Conservation (phyloP, 2,113 vertebrate genomes). For the Python bivittatus region DNA sequence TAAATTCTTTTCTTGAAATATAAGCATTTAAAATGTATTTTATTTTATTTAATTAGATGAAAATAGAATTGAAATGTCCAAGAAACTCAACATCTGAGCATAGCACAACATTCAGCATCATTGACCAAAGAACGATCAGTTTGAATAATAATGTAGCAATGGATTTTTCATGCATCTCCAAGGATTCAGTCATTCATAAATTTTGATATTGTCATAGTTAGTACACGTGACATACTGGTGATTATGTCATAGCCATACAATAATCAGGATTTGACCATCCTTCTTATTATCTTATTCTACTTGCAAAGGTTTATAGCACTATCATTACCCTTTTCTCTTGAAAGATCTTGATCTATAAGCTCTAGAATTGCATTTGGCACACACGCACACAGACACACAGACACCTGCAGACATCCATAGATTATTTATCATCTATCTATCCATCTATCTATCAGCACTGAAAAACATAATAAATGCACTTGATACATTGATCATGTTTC, state of each 20-base stretch:
- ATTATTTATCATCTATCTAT: too few species aligned
- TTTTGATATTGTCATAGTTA: constrained; percentile 30
- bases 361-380: neutral
- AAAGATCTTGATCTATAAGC: neutral
- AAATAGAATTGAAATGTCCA: neutral
- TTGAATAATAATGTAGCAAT: constrained; percentile 4
- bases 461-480: neutral
- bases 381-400: neutral
- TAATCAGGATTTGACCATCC: constrained; percentile 48
- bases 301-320: constrained; percentile 31
- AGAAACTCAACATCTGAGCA: neutral
- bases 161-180: constrained; percentile 21
- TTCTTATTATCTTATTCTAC: constrained; percentile 3
- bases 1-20: neutral
- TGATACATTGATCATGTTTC: neutral
- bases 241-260: constrained; percentile 38
- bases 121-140: neutral
- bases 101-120: neutral
- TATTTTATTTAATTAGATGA: neutral
- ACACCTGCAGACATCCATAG: too few species aligned
- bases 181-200: neutral
- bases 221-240: constrained; percentile 16
- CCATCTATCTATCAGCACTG: neutral
- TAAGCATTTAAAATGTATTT: neutral
- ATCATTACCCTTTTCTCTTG: neutral